Evolutionary conservation across 2,888 invertebrate species (phyloP).

Genomic region (Hirtodrosophila histrioides): DNA sequence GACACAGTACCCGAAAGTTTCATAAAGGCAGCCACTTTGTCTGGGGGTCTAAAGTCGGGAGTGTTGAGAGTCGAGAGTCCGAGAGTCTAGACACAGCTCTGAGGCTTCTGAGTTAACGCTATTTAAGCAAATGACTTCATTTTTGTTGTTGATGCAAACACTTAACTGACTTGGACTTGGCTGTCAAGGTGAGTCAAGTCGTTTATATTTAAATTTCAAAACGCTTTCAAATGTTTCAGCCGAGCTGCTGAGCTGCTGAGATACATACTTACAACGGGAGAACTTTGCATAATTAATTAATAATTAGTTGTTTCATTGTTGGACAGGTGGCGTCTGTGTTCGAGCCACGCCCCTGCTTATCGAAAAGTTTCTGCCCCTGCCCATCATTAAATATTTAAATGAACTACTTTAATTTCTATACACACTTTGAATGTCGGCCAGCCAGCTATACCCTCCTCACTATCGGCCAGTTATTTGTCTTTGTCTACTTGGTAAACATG

Average conservation of each 20-base stretch:
- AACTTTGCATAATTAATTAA: conserved; percentile 74
- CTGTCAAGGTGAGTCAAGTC: conserved; percentile 44
- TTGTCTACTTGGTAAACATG: conserved; percentile 25
- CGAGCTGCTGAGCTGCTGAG: background rate
- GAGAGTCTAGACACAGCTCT: conserved; percentile 7
- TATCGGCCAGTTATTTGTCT: conserved; percentile 30
- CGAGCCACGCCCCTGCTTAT: conserved; percentile 21
- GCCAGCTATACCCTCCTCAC: conserved; percentile 23
- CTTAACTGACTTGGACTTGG: conserved; percentile 20
- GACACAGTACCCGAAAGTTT: conserved; percentile 16
- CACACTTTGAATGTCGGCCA: background rate
- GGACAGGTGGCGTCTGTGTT: conserved; percentile 44
- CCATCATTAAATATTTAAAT: conserved; percentile 70
- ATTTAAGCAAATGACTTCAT: conserved; percentile 51
- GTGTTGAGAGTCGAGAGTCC: background rate
- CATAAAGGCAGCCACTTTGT: conserved; percentile 2
- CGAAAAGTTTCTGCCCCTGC: conserved; percentile 16
- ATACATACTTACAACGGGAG: conserved; percentile 24
- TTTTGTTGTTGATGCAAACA: conserved; percentile 14
- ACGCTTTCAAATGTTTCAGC: conserved; percentile 20
- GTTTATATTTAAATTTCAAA: conserved; percentile 46
- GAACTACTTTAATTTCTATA: conserved; percentile 46
- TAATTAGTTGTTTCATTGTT: conserved; percentile 58
- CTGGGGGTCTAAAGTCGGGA: background rate
- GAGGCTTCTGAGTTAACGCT: conserved; percentile 19